Evolutionary conservation across 2,797 vertebrate genomes (phyloP), one percentile per base, ranked within the genome.

Genomic region (Amblyopsis hoosieri): DNA sequence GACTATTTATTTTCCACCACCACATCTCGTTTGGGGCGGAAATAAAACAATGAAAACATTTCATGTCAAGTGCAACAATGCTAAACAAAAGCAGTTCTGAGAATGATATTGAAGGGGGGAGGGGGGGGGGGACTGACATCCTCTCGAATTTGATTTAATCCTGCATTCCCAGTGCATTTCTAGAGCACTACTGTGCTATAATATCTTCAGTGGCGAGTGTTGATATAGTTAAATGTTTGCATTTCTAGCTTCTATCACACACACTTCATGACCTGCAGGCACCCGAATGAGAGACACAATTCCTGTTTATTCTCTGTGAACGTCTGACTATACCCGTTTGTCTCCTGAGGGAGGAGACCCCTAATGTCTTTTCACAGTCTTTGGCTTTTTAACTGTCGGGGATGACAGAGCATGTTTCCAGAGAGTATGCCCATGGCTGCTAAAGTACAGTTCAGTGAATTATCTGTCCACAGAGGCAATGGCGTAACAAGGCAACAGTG

Each of bases 301-400:
- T 42, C 72, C 68, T 76, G 73, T 55, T 55, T 66, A 59, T 53
- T 37, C 54, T 4, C 29, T 60, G 60, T 71, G 75, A 80, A 74
- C 76, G 68, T 57, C 67, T 79, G 76, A 69, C 66, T 76, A 85
- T 67, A 65, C 80, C 80, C 64, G 45, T 72, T 75, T 74, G 75
- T 63, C 72, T 75, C 66, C 71, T 67, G 55, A 59, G 10, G 33
- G 53, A 81, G 56, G 62, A 56, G 71, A 64, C 37, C 67, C 10
- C 4, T 85, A 78, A 85, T 86, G 85, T 84, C 69, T 84, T 86
- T 85, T 87, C 84, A 82, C 81, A 79, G 85, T 72, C 80, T 75
- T 85, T 71, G 33, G 67, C 78, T 85, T 86, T 77, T 78, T 85
- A 83, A 70, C 84, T 83, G 84, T 85, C 85, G 80, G 66, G 83